A percentile compares a stretch with the other conserved stretches of the same genome.
Evolutionary conservation across 2,888 invertebrate genomes (phyloP).

Genomic region (Euspilapteryx auroguttella): DNA sequence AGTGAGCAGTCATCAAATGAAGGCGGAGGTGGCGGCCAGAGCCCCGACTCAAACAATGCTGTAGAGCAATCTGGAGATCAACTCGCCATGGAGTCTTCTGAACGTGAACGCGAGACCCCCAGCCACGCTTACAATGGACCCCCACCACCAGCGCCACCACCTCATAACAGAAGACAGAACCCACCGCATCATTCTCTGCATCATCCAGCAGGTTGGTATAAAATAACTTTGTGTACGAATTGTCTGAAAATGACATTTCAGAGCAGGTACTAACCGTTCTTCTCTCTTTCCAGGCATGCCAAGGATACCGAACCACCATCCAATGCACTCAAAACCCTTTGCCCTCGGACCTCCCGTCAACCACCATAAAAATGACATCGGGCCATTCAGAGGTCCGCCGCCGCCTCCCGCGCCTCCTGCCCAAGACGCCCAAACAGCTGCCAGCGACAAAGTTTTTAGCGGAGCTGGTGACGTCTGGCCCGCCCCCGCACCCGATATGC

Average conservation of each 20-base stretch:
- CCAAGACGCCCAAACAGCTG: conserved; percentile 55
- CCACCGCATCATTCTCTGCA: conserved; percentile 67
- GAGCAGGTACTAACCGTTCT: no score
- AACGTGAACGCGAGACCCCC: conserved; percentile 66
- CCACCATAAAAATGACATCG: conserved; percentile 51
- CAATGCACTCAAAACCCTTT: conserved; percentile 49
- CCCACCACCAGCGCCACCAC: conserved; percentile 63
- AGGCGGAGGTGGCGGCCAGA: conserved; percentile 55
- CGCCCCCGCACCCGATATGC: conserved; percentile 85
- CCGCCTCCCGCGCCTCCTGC: conserved; percentile 52
- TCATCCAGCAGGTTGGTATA: conserved; percentile 26
- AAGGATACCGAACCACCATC: conserved; percentile 51
- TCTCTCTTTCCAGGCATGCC: conserved; percentile 47
- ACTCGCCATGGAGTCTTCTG: conserved; percentile 71
- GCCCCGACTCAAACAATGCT: conserved; percentile 55
- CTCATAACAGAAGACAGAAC: conserved; percentile 75
- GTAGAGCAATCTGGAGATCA: conserved; percentile 67
- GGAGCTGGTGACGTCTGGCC: conserved; percentile 82
- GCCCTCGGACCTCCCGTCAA: conserved; percentile 42
- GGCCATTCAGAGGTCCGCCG: conserved; percentile 68
- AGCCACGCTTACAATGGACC: conserved; percentile 54
- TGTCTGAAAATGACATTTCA: no score
- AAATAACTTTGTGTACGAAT: background rate
- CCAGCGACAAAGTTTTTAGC: conserved; percentile 62
- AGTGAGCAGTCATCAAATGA: conserved; percentile 47